Percentiles rank a stretch among this genome's conserved stretches.
These are phyloP conservation scores for Sebastes dallii DNA, from an alignment of 2,797 vertebrate species.

Conservation along the genomic window DNA sequence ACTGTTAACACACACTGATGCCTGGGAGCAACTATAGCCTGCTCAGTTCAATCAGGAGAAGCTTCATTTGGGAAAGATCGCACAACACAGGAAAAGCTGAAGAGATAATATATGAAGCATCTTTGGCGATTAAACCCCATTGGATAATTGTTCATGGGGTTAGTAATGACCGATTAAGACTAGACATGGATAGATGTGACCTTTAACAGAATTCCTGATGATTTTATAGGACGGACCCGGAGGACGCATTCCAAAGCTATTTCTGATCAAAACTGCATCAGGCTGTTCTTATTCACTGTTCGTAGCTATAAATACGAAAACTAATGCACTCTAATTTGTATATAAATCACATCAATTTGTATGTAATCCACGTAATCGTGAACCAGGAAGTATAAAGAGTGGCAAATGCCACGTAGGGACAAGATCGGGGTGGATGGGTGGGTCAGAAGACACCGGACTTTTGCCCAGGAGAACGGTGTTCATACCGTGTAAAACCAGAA, in stretches of 20 bases:
- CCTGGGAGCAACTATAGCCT: neutral
- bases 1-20: slow-evolving; percentile 22
- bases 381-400: neutral
- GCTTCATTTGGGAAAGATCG: neutral
- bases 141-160: neutral
- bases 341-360: neutral
- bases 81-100: neutral
- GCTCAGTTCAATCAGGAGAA: neutral
- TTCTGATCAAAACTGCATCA: neutral
- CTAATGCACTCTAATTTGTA: neutral
- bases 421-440: no score
- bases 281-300: no score
- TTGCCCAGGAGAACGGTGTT: no score
- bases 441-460: neutral
- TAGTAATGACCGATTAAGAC: slow-evolving; percentile 4
- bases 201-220: neutral
- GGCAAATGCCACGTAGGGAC: neutral
- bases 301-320: neutral
- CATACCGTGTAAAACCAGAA: no score
- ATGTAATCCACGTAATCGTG: neutral
- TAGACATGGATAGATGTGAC: slow-evolving; percentile 28
- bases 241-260: neutral
- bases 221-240: neutral
- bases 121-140: neutral
- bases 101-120: neutral